These are phyloP conservation scores for Nemopilema nomurai DNA, from an alignment of 30 jellyfish, hydroid and myxozoan species.

Conservation along the genomic window DNA sequence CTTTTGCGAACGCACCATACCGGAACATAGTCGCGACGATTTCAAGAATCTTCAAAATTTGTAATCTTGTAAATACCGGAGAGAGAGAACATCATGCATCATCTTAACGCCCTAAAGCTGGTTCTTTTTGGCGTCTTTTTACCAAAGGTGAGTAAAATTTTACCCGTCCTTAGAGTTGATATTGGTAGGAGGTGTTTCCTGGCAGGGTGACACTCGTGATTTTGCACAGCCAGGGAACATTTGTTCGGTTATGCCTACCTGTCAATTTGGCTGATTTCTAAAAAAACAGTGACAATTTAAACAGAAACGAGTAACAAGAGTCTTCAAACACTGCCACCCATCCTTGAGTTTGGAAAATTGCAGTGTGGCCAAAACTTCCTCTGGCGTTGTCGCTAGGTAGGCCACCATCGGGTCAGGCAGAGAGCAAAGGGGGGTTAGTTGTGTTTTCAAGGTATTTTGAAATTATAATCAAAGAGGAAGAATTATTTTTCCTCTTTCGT, in stretches of 20 bases:
- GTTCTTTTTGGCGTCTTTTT: background rate
- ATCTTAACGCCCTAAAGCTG: background rate
- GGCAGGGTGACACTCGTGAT: background rate
- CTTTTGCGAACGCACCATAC: background rate
- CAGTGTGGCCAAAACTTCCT: background rate
- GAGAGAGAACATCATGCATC: background rate
- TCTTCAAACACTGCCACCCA: no score
- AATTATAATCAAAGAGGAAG: no score
- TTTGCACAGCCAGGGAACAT: no score
- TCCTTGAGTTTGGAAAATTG: background rate
- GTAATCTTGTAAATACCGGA: background rate
- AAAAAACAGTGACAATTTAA: no score
- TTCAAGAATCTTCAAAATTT: background rate
- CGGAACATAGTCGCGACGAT: background rate
- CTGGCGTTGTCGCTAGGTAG: no score
- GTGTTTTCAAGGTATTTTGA: no score
- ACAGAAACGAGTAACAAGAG: no score
- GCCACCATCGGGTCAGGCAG: no score
- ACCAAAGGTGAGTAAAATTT: background rate
- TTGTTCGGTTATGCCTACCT: no score
- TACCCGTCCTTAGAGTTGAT: background rate
- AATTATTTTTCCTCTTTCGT: no score
- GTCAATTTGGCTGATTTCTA: no score
- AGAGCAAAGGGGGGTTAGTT: no score
- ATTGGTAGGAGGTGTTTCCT: background rate